A percentile compares a stretch with the other conserved stretches of the same genome.
phyloP scores from a whole-genome alignment of 2,888 invertebrate species.

The Elysia crispata region DNA sequence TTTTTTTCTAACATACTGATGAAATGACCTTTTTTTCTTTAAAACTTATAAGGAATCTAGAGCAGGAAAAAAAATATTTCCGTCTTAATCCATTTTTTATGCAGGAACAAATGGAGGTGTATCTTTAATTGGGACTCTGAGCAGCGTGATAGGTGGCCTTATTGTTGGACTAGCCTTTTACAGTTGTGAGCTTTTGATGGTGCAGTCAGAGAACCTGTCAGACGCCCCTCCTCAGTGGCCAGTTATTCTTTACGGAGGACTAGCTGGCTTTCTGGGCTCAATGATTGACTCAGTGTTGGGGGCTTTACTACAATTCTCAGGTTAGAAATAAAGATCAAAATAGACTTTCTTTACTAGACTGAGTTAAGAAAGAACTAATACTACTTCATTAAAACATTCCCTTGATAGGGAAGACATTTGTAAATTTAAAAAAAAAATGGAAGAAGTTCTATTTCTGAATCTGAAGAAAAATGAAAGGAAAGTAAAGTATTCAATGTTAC shows the following conservation, averaged over 20 bases:
- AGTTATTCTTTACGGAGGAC: constrained; percentile 84
- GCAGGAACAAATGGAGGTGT: constrained; percentile 92
- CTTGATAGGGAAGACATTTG: no score
- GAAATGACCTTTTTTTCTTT: no score
- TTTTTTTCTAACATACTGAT: no score
- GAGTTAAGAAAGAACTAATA: no score
- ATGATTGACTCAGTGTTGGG: constrained; percentile 90
- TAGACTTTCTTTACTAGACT: no score
- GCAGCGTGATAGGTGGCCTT: constrained; percentile 84
- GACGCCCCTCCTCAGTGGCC: constrained; percentile 84
- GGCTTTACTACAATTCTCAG: constrained; percentile 91
- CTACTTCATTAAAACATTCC: no score
- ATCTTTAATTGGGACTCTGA: constrained; percentile 81
- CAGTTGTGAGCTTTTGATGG: constrained; percentile 82
- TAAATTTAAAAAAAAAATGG: no score
- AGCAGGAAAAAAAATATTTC: neutral
- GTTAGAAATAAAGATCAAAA: no score
- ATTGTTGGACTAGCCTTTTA: constrained; percentile 86
- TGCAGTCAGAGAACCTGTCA: constrained; percentile 55
- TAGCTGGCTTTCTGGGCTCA: constrained; percentile 89
- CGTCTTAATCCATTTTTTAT: constrained; percentile 45
- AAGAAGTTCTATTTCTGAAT: no score
- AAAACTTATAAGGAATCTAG: no score
- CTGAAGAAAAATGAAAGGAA: no score
- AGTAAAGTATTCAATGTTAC: no score